Evolutionary conservation across 1,140 invertebrate genomes (phyloP), one percentile per base, ranked within the genome.

Genomic region (Tribolium madens): DNA sequence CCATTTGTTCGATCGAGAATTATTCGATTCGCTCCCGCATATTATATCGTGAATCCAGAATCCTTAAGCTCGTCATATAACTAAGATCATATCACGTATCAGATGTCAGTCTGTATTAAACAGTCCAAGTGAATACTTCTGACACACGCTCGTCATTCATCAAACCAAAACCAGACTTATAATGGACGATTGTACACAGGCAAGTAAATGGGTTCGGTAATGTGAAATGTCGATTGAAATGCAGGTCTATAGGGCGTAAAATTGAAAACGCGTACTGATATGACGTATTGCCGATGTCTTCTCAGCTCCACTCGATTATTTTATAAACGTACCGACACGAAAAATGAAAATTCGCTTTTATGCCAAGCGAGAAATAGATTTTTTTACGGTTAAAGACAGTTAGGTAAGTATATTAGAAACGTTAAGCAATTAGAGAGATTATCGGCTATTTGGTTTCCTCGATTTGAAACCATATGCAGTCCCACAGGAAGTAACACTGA

Each of bases 181-280:
- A 75, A 75, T 75, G 73, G 73, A 10, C 73, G 52, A 64, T 64
- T 68, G 74, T 69, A 70, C 21, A 14, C 21, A 33, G 12, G 10
- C 47, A 50, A 48, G 46, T 52, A 72, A 68, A 68, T 76, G 60
- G 74, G 52, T 57, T 57, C 52, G 13, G 52, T 77, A 77, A 77
- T 72, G 69, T 46, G 57, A 70, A 69, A 75, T 69, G 73, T 57
- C 60, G 53, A 64, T 69, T 64, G 73, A 78, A 78, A 76, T 75
- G 73, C 57, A 71, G 69, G 26, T 78, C 77, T 76, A 60, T 76
- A 76, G 77, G 64, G 73, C 77, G 77, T 78, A 76, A 78, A 78
- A 78, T 78, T 78, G 77, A 76, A 78, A 76, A 76, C 73, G 74
- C 71, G 53, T 72, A 75, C 74, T 46, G 73, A 78, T 78, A 78